These are phyloP conservation scores for Leucopsar rothschildi DNA, from an alignment of 2,113 vertebrate genomes.

Conservation along the genomic window DNA sequence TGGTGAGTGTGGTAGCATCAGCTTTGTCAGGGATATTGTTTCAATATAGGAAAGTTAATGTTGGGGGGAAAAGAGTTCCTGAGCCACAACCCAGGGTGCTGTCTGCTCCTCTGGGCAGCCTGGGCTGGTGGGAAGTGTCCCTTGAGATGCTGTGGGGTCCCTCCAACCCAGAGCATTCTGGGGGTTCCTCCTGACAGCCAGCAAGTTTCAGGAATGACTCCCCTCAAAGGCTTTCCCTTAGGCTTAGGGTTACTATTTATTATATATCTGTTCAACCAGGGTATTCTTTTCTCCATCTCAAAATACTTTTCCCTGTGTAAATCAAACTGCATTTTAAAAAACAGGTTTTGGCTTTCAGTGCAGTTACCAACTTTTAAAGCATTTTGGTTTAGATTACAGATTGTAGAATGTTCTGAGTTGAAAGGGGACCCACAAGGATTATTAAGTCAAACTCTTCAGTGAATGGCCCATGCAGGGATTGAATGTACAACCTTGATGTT, in stretches of 20 bases:
- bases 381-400: not conserved
- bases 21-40: not conserved
- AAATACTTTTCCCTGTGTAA: not conserved
- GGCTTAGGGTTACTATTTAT: not conserved
- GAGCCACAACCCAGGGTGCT: not conserved
- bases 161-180: not conserved
- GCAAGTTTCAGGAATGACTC: not conserved
- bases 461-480: not conserved
- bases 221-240: not conserved
- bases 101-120: not conserved
- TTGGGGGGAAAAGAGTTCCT: accelerated
- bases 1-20: not conserved
- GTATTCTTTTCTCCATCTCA: not conserved
- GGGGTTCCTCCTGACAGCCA: not conserved
- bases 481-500: not conserved
- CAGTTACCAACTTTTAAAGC: not conserved
- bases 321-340: not conserved
- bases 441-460: not conserved
- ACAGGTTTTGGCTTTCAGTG: not conserved
- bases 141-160: not conserved
- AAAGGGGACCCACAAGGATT: not conserved
- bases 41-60: not conserved
- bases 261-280: accelerated
- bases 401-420: not conserved
- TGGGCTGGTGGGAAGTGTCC: not conserved